These are phyloP conservation scores for Drosophila littoralis DNA, from an alignment of 1,140 invertebrate species.

Conservation along the genomic window DNA sequence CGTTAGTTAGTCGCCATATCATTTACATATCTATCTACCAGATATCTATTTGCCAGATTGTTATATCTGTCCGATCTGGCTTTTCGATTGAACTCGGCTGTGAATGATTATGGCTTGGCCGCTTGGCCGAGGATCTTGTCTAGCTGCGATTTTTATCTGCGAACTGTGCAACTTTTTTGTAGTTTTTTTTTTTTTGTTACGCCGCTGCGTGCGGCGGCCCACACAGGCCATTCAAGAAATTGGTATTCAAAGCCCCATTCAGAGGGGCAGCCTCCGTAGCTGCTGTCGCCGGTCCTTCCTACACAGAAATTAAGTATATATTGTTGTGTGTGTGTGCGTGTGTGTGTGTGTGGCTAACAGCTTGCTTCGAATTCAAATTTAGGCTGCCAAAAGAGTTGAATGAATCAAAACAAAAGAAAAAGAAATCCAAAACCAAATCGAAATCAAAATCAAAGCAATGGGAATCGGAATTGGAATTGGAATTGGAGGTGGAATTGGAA, in stretches of 20 bases:
- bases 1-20: no score
- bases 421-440: slow-evolving; percentile 11
- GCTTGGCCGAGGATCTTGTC: slow-evolving; percentile 22
- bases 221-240: slow-evolving; percentile 55
- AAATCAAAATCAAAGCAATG: slow-evolving; percentile 20
- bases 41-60: no score
- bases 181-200: slow-evolving; percentile 6
- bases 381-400: slow-evolving; percentile 46
- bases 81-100: not conserved
- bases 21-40: no score
- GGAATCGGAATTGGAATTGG: slow-evolving; percentile 18
- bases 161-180: slow-evolving; percentile 40
- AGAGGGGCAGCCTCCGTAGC: slow-evolving; percentile 27
- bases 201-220: slow-evolving; percentile 48
- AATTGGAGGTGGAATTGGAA: not conserved
- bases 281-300: slow-evolving; percentile 59
- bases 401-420: slow-evolving; percentile 56
- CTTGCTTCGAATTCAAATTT: slow-evolving; percentile 45
- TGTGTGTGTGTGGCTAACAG: slow-evolving; percentile 42
- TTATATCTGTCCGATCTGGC: no score
- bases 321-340: slow-evolving; percentile 39
- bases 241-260: slow-evolving; percentile 42
- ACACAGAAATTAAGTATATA: slow-evolving; percentile 46
- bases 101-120: slow-evolving; percentile 28
- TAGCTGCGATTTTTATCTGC: slow-evolving; percentile 50